Base-by-base conservation (phyloP, 2,888 invertebrate genomes). In the Caenorhabditis uteleia region DNA sequence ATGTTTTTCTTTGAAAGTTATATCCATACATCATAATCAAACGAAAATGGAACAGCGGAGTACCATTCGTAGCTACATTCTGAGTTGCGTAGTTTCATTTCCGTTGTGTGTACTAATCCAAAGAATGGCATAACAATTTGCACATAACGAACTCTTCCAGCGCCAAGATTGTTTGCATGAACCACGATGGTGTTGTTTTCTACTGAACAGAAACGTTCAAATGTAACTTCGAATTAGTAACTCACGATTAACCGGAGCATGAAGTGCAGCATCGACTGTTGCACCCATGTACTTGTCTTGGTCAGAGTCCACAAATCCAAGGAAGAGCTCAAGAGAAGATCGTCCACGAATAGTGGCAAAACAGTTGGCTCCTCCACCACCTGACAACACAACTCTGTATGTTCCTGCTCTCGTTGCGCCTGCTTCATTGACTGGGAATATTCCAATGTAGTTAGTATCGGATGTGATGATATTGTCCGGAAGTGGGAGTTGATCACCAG, bases 31-130 rank as follows among this genome's bases (percentile, higher is more conserved):
- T 61, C 55, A 34, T 66, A 56, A 18, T 65, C 57, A 40, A 69
- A 75, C 8, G 45, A 46, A 46, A 64, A 73, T 8, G 68, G 62
- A 10, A 44, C 21, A 2, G 61, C 57, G 7, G 72, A 55, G 29
- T 72, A 72, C 56, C 61, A 77, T 39, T 75, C 73, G 34, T 77
- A 77, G 12, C 70, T 66, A 48, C 77, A 77, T 14, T 46, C 58
- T 7, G 55, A 4, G 25, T 66, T 62, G 38, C 76, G 67, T 23
- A 42, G 59, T 39, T 43, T 58, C 43, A 75, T 60, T 14, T 57
- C 60, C 1, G 75, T 59, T 0, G 75, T 74, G 47, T 70, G 73
- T 29, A 60, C 34, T 21, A 74, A 54, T 25, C 74, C 74, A 26
- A 54, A 50, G n/a, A 40, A 34, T 26, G 59, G 60, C 47, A 53